Base-by-base conservation (phyloP, 2,113 vertebrate species). In the Merops nubicus region DNA sequence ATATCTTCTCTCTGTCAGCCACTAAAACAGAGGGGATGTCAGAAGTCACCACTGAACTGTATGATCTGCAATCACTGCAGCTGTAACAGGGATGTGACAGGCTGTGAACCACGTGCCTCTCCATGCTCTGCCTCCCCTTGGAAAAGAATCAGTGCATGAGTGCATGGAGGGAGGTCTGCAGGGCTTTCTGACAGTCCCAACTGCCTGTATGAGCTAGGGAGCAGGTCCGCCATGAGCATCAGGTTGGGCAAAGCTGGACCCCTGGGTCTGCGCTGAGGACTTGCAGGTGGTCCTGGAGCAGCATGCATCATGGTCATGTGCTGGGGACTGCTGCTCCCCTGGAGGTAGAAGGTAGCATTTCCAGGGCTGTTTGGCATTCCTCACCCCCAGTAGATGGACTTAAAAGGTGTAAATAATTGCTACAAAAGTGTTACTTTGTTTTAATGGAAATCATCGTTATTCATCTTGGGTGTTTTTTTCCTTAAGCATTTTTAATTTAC, bases 121-220 rank as follows among this genome's bases (percentile, higher is more conserved):
- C 15, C 21, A 1, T 1, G 5, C 36, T 57, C 57, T 43, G 43
- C 25, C 51, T 42, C 47, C n/a, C 31, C 21, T 42, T 16, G 34
- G 29, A 59, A 65, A 64, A 47, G 72, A 45, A 64, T 6, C 3
- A 16, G 43, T 0, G 5, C 8, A 4, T 1, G 6, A 38, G 23
- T 4, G 6, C 20, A 11, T 0, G 1, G 20, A 23, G 23, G 20
- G 60, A 48, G n/a, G 34, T 36, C 45, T 38, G 29, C 0, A 1
- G 64, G 34, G 8, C 1, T 2, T 36, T 54, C 20, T 0, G 5
- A 21, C 21, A 38, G n/a, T 29, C 47, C 22, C 59, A 23, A 4
- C 31, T 3, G 3, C 42, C 56, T 4, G 3, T 5, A 36, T 43
- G 23, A 45, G 19, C 42, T 36, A 16, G 43, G 50, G 31, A 56